Base-by-base conservation (phyloP, 2,797 vertebrate genomes). In the Phyllotis vaccarum region DNA sequence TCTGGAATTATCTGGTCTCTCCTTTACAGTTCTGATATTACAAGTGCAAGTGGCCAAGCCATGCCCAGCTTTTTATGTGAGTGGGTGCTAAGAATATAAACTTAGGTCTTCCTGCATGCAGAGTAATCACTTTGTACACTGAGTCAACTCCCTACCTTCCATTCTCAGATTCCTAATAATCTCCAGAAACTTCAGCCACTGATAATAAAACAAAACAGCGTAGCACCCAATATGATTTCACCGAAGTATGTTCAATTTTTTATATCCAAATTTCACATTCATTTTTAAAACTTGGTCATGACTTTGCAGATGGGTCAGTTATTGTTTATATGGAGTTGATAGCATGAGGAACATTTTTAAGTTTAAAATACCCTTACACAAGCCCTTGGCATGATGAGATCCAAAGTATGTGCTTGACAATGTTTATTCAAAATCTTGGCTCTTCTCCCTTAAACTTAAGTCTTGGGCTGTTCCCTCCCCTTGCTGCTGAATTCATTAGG, bases 401-500 rank as follows among this genome's bases (percentile, higher is more conserved):
- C 43, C 24, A 11, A 94, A 93, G 72, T 74, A 46, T 93, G 49
- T 60, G 7, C 54, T 89, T 91, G 24, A 85, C 22, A 21, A 81
- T 43, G 12, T 27, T 94, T 88, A 68, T 95, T 95, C 46, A 86
- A 86, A 92, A 80, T 56, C 58, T 89, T 83, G 93, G 79, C 75
- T 96, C 58, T 79, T 96, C 82, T 82, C 95, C 17, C 29, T 91
- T 16, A 29, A 5, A 46, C 16, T 90, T 85, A 74, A 62, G 56
- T 92, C 93, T 82, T 85, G n/a, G 66, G 56, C 40, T 49, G 31
- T 43, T 60, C n/a, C 75, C 56, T 72, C 40, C 52, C 43, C 27
- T 46, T 87, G 52, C 52, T 7, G 16, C 3, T 13, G 46, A 40
- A 40, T 66, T 72, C 29, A 10, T 76, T 82, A 60, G 34, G 62